Conservation (phyloP, 2,888 invertebrate species). For the Osmoderma eremita region DNA sequence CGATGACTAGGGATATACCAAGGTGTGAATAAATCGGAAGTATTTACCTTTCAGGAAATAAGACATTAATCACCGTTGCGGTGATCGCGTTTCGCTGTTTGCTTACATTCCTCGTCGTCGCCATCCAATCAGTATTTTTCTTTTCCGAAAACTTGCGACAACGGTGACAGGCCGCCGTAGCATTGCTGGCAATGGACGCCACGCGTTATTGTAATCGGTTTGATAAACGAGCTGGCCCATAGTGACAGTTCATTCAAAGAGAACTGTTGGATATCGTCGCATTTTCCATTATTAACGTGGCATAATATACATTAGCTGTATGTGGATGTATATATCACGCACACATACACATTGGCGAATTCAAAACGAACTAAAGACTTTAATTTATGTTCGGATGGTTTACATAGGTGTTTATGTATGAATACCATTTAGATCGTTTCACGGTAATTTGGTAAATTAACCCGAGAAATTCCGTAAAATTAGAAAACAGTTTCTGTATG, state of each 20-base stretch:
- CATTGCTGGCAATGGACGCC: neutral
- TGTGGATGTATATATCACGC: neutral
- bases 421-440: constrained; percentile 19
- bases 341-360: neutral
- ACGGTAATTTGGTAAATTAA: constrained; percentile 35
- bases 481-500: too few relatives aligned
- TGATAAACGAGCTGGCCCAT: constrained; percentile 27
- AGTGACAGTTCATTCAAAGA: constrained; percentile 33
- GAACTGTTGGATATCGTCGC: constrained; percentile 39
- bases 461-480: constrained; percentile 20
- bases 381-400: neutral
- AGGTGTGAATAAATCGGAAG: constrained; percentile 40
- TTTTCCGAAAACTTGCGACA: neutral
- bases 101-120: neutral
- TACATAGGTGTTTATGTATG: neutral
- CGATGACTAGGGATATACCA: constrained; percentile 9
- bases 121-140: neutral
- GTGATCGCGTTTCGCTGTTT: constrained; percentile 15
- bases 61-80: constrained; percentile 49
- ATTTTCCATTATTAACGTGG: constrained; percentile 38
- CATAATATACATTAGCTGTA: constrained; percentile 27
- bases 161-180: neutral
- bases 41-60: constrained; percentile 49
- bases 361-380: neutral
- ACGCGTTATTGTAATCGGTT: constrained; percentile 22